These are phyloP conservation scores for Glyphotaelius pellucidus DNA, from an alignment of 2,888 invertebrate species.

Conservation along the genomic window DNA sequence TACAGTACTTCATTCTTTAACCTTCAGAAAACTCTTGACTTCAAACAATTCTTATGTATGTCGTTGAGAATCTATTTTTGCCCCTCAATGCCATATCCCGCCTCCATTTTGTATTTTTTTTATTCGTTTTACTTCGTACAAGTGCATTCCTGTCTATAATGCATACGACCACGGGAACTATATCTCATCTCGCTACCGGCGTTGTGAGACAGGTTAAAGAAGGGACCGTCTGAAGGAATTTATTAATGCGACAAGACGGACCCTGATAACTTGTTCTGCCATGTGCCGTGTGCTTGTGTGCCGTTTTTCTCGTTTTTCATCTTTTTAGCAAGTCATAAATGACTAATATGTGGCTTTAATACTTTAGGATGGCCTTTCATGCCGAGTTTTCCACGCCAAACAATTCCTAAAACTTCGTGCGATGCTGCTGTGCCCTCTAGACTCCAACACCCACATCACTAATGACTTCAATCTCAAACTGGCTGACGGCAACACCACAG, in stretches of 20 bases:
- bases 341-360: not conserved
- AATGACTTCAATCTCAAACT: slow-evolving; percentile 68
- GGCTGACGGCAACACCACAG: slow-evolving; percentile 67
- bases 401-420: slow-evolving; percentile 91
- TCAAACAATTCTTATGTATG: not conserved
- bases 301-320: not conserved
- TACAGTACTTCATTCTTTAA: not conserved
- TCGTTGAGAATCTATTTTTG: not conserved
- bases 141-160: too few species aligned
- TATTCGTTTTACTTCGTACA: too few species aligned
- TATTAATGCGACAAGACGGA: not conserved
- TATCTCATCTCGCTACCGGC: too few species aligned
- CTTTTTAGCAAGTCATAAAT: not conserved
- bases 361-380: slow-evolving; percentile 87
- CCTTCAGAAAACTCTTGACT: not conserved
- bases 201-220: not conserved
- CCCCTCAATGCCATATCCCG: too few species aligned
- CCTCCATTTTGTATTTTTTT: too few species aligned
- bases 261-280: not conserved
- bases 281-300: too few species aligned
- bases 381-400: slow-evolving; percentile 93
- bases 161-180: too few species aligned
- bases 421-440: slow-evolving; percentile 71
- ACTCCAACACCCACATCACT: slow-evolving; percentile 66
- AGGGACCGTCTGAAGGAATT: not conserved